Conservation (phyloP, 2,888 invertebrate species). For the Diloba caeruleocephala region DNA sequence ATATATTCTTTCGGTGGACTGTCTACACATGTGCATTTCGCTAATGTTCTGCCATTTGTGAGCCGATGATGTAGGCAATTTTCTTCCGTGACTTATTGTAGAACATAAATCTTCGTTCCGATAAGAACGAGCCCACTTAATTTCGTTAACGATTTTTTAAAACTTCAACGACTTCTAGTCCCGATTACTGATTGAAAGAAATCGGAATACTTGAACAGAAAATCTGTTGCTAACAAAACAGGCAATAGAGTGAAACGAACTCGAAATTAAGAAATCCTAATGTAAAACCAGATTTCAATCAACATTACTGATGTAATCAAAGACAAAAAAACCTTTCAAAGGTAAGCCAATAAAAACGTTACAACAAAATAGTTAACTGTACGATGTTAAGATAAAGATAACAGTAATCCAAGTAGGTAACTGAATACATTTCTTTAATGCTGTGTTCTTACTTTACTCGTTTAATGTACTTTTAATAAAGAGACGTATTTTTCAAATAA, state of each 20-base stretch:
- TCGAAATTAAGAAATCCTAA: conserved; percentile 46
- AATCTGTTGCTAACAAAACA: conserved; percentile 28
- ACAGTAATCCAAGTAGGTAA: conserved; percentile 70
- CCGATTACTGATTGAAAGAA: conserved; percentile 22
- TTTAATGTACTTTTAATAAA: conserved; percentile 49
- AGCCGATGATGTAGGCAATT: conserved; percentile 19
- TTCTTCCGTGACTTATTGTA: conserved; percentile 32
- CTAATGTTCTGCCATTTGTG: conserved; percentile 38
- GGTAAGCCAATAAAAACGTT: conserved; percentile 67
- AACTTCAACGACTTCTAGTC: conserved; percentile 12
- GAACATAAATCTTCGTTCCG: conserved; percentile 37
- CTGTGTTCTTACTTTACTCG: conserved; percentile 49
- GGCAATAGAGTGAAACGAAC: conserved; percentile 32
- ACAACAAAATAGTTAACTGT: conserved; percentile 65
- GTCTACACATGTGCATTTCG: conserved; percentile 16
- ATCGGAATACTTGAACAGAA: conserved; percentile 11
- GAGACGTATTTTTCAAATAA: too few relatives aligned
- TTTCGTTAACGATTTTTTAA: conserved; percentile 31
- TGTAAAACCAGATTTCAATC: conserved; percentile 53
- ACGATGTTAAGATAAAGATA: conserved; percentile 65
- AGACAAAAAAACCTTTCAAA: conserved; percentile 58
- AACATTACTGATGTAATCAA: conserved; percentile 56
- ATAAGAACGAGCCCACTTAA: conserved; percentile 29
- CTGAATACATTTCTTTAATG: conserved; percentile 70
- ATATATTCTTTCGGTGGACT: conserved; percentile 29